Evolutionary conservation across 1,140 invertebrate genomes (phyloP).

Genomic region (Hypothenemus hampei): DNA sequence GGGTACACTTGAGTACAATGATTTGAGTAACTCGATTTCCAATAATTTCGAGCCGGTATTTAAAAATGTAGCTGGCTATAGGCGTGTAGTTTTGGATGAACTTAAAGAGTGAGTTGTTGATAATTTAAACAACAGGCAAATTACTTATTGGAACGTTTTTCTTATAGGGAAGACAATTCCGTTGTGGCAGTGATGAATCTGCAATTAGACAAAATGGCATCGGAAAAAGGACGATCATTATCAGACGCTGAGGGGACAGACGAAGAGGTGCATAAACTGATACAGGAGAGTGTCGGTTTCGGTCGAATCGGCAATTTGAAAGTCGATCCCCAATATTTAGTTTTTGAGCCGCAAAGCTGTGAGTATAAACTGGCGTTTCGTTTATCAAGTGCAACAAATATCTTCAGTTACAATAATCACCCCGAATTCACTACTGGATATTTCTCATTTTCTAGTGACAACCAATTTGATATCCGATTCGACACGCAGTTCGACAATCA

Average conservation of each 20-base stretch:
- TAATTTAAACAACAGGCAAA: background rate
- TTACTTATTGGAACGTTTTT: background rate
- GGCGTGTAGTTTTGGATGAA: conserved; percentile 61
- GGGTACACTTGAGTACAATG: conserved; percentile 66
- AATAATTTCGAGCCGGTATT: conserved; percentile 61
- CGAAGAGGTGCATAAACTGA: conserved; percentile 44
- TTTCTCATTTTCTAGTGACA: conserved; percentile 43
- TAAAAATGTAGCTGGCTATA: conserved; percentile 65
- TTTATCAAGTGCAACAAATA: background rate
- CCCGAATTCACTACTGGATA: no score
- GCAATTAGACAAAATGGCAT: conserved; percentile 59
- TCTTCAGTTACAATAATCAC: background rate
- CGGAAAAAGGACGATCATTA: conserved; percentile 54
- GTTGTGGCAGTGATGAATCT: conserved; percentile 63
- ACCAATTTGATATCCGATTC: conserved; percentile 41
- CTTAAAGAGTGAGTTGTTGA: conserved; percentile 63
- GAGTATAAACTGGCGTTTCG: conserved; percentile 36
- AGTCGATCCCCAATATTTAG: conserved; percentile 71
- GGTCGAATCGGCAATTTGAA: conserved; percentile 71
- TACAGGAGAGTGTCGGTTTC: conserved; percentile 62
- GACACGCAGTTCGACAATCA: conserved; percentile 25
- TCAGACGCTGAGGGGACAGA: conserved; percentile 48
- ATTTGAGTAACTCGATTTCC: conserved; percentile 63
- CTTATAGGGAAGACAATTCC: conserved; percentile 52
- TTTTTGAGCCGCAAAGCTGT: conserved; percentile 62